phyloP scores from a whole-genome alignment of 2,888 invertebrate genomes.

The Bimastos eiseni region DNA sequence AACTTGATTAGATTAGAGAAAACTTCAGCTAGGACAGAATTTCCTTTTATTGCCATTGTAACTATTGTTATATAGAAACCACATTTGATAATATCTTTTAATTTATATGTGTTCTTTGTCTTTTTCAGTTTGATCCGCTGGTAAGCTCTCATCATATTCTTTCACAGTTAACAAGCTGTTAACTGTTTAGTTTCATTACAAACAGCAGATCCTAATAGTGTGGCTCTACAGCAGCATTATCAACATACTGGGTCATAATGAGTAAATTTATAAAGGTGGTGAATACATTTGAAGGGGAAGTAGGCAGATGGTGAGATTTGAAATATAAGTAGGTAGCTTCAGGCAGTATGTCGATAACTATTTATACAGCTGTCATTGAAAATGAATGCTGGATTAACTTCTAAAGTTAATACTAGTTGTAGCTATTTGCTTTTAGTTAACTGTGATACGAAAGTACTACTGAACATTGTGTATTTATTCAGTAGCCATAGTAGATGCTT shows the following conservation, averaged over 20 bases:
- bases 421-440: not conserved
- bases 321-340: not conserved
- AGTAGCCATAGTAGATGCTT: not conserved
- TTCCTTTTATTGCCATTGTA: not conserved
- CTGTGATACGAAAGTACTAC: not conserved
- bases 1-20: not conserved
- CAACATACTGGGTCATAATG: not conserved
- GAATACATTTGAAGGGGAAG: not conserved
- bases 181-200: not conserved
- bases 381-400: not conserved
- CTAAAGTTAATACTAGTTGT: not conserved
- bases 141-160: slow-evolving; percentile 46
- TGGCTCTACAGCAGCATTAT: not conserved
- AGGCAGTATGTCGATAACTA: not conserved
- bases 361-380: not conserved
- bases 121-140: slow-evolving; percentile 57
- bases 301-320: not conserved
- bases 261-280: not conserved
- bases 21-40: not conserved
- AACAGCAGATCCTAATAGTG: not conserved
- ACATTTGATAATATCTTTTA: not conserved
- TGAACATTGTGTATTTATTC: not conserved
- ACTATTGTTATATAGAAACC: not conserved
- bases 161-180: not conserved
- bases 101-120: not conserved